Base-by-base conservation (phyloP, 1,140 invertebrate genomes). In the Trissolcus basalis region DNA sequence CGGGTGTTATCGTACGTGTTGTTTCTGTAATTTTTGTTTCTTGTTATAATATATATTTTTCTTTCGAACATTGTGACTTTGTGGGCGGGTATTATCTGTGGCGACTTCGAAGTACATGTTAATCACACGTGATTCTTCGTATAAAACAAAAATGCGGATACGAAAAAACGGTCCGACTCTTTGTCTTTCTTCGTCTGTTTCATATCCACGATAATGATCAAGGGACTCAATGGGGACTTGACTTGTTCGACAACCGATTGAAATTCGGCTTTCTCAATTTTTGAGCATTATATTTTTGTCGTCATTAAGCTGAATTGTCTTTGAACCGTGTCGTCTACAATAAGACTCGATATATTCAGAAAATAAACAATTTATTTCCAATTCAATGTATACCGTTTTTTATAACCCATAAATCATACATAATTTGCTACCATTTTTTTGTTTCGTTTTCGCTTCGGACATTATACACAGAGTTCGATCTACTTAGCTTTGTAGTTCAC, bases 291-390 rank as follows among this genome's bases (percentile, higher is more conserved):
- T n/a, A 61, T 55, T 73, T 67, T 67, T 73, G 60, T 67, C 67
- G 56, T 73, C 63, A 51, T 61, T 55, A 48, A 73, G 55, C 0
- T 13, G 13, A 56, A 55, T 16, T 41, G 41, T 44, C 50, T 47
- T 19, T 36, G 45, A 54, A 33, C 35, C 39, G 35, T 47, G 43
- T 58, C 58, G 63, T 68, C 14, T 59, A 33, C 54, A 69, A 75
- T 75, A 75, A 75, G 68, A 74, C 41, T 56, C 61, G 58, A 58
- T 68, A 67, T 65, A 58, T 68, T 75, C 71, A 75, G 63, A 75
- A 68, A 75, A 75, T 75, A 75, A 75, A 68, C 51, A 74, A 74
- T 74, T 74, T 74, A 74, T 74, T 74, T 67, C 61, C 55, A 73
- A 61, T 73, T 54, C 48, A 67, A 47, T 43, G 60, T 60, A 54